phyloP scores from a whole-genome alignment of 1,140 invertebrate genomes.

The Nasonia vitripennis region DNA sequence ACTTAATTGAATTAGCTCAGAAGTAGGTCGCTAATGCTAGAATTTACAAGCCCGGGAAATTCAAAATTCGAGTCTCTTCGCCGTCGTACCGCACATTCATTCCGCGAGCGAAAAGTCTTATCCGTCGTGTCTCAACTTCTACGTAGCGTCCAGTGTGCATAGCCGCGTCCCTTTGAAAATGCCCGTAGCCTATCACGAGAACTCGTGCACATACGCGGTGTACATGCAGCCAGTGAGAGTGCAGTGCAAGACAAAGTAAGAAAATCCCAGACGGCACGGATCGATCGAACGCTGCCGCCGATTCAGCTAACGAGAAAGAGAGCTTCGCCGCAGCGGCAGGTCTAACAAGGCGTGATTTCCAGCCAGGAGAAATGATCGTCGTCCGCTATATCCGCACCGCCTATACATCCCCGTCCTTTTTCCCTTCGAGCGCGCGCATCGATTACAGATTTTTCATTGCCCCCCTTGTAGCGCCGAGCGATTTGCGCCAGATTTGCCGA shows the following conservation, averaged over 20 bases:
- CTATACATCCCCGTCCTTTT: neutral
- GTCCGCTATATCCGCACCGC: neutral
- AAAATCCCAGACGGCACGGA: neutral
- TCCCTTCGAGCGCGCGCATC: neutral
- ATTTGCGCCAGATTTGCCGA: conserved; percentile 18
- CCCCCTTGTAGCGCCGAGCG: neutral
- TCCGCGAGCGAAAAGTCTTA: no score
- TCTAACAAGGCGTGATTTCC: conserved; percentile 29
- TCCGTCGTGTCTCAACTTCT: no score
- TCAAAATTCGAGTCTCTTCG: no score
- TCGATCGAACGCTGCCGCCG: neutral
- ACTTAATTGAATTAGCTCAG: neutral
- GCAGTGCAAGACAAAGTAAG: neutral
- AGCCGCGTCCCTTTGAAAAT: no score
- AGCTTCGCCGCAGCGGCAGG: neutral
- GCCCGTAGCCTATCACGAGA: no score
- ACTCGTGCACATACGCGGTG: no score
- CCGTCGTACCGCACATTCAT: neutral
- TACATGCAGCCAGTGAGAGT: neutral
- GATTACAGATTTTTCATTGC: conserved; percentile 31
- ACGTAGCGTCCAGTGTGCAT: no score
- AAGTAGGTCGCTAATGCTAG: neutral
- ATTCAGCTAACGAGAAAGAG: neutral
- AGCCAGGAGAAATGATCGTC: conserved; percentile 8
- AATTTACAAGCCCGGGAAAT: no score